A percentile compares a stretch with the other conserved stretches of the same genome.
phyloP scores from a whole-genome alignment of 2,797 vertebrate genomes.

The Australoheros facetus region DNA sequence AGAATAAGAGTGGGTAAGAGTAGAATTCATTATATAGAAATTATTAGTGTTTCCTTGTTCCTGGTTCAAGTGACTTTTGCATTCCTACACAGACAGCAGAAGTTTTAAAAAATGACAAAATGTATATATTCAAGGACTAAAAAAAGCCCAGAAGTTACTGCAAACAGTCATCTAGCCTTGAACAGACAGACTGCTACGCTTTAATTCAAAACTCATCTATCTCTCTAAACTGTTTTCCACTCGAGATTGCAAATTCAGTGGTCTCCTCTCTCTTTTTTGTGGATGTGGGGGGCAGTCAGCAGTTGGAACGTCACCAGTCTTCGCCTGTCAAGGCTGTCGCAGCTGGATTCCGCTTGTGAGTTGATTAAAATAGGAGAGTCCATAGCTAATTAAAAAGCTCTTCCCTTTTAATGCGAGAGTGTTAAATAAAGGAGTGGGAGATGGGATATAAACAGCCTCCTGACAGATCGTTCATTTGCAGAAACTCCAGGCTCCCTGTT shows the following conservation, averaged over 20 bases:
- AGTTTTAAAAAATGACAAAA: constrained; percentile 41
- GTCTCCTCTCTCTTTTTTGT: constrained; percentile 25
- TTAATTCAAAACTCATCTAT: constrained; percentile 75
- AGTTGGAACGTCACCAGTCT: constrained; percentile 76
- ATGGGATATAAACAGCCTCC: constrained; percentile 80
- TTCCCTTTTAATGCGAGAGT: constrained; percentile 77
- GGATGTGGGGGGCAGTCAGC: constrained; percentile 55
- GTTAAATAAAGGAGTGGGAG: constrained; percentile 81
- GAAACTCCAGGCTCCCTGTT: constrained; percentile 75
- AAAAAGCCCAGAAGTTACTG: constrained; percentile 45
- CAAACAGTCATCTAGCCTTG: constrained; percentile 54
- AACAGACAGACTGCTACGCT: constrained; percentile 68
- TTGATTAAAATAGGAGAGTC: constrained; percentile 85
- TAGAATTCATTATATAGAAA: background rate
- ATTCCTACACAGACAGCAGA: constrained; percentile 30
- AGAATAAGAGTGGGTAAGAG: background rate
- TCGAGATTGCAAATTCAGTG: constrained; percentile 58
- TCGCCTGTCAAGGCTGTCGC: constrained; percentile 80
- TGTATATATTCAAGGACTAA: constrained; percentile 52
- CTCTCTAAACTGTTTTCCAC: constrained; percentile 71
- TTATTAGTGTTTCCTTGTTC: background rate
- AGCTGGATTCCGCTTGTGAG: constrained; percentile 82
- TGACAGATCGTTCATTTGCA: constrained; percentile 82
- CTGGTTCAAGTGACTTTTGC: background rate
- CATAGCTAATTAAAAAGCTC: constrained; percentile 84